Percentiles rank a stretch among this genome's conserved stretches.
These are phyloP conservation scores for Sylvicola cinctus DNA, from an alignment of 2,888 invertebrate genomes.

Conservation along the genomic window DNA sequence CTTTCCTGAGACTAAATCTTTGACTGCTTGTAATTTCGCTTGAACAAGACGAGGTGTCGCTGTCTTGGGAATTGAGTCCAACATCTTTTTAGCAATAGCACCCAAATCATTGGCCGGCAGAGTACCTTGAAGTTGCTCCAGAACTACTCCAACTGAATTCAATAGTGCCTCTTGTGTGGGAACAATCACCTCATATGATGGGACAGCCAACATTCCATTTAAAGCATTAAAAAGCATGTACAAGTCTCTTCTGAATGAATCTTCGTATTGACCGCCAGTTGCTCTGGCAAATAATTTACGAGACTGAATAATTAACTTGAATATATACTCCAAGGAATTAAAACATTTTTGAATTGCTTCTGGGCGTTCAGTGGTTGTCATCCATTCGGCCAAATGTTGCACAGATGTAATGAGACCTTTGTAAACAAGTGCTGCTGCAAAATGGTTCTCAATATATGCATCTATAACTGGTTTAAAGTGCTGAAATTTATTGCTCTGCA, in stretches of 20 bases:
- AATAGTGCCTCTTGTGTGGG: conserved; percentile 65
- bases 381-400: conserved; percentile 74
- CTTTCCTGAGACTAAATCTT: conserved; percentile 54
- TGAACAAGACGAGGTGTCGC: conserved; percentile 46
- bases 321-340: conserved; percentile 76
- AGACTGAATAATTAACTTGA: conserved; percentile 81
- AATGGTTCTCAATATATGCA: conserved; percentile 83
- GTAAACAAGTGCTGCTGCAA: conserved; percentile 85
- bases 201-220: conserved; percentile 51
- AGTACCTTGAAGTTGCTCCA: conserved; percentile 58
- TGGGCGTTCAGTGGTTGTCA: conserved; percentile 66
- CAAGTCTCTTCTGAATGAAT: conserved; percentile 64
- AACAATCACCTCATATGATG: conserved; percentile 50
- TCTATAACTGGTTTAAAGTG: conserved; percentile 89
- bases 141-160: conserved; percentile 62
- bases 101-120: conserved; percentile 58
- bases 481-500: conserved; percentile 81
- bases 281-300: conserved; percentile 64
- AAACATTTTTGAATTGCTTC: conserved; percentile 82
- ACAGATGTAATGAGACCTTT: conserved; percentile 78
- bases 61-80: conserved; percentile 41
- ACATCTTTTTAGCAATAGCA: conserved; percentile 53
- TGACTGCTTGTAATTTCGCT: conserved; percentile 64
- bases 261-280: conserved; percentile 74
- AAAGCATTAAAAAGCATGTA: conserved; percentile 61